These are phyloP conservation scores for Andrena marginata DNA, from an alignment of 2,888 invertebrate genomes.

Conservation along the genomic window DNA sequence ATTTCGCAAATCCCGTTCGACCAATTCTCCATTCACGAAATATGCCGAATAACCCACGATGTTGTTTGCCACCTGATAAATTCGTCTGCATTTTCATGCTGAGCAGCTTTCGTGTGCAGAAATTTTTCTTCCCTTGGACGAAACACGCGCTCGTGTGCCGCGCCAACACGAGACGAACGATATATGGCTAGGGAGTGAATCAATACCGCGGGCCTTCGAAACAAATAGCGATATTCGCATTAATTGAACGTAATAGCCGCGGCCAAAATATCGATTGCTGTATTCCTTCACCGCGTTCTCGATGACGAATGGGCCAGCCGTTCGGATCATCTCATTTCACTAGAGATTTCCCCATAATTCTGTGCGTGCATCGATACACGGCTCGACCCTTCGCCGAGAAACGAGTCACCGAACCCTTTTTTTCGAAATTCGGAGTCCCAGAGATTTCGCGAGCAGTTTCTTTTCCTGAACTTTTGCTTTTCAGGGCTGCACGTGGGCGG, in stretches of 20 bases:
- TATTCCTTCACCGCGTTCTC: conserved; percentile 16
- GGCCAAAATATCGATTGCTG: conserved; percentile 39
- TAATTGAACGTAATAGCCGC: conserved; percentile 58
- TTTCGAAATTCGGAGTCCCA: no score
- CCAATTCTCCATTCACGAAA: not conserved
- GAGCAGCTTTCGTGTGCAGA: conserved; percentile 20
- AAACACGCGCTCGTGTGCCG: conserved; percentile 39
- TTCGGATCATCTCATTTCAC: not conserved
- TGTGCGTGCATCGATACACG: not conserved
- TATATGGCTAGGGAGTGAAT: conserved; percentile 58
- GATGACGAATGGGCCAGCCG: not conserved
- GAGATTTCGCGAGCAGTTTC: not conserved
- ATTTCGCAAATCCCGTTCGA: not conserved
- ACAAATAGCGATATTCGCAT: conserved; percentile 59
- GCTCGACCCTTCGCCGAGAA: not conserved
- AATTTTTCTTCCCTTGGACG: conserved; percentile 47
- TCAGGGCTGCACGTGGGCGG: no score
- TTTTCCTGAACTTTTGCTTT: not conserved
- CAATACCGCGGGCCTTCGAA: conserved; percentile 62
- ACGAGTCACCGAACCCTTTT: no score
- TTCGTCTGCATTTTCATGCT: conserved; percentile 1
- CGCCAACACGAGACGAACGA: conserved; percentile 48
- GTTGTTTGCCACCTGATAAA: not conserved
- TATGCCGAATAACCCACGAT: not conserved
- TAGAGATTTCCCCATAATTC: conserved; percentile 19